Percentiles rank a stretch among this genome's conserved stretches.
Conservation (phyloP, 2,888 invertebrate species). For the Ophion slaviceki region DNA sequence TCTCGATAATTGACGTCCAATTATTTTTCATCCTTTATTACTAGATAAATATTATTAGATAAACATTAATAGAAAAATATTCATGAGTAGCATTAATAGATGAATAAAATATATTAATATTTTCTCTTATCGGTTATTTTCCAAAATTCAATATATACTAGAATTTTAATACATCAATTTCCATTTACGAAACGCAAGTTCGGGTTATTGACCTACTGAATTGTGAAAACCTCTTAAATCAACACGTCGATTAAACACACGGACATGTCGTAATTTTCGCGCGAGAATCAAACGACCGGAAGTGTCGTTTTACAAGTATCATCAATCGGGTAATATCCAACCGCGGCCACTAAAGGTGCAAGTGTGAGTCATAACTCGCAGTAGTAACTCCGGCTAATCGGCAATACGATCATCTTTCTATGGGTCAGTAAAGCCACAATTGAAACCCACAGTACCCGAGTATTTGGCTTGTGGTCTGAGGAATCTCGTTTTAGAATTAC, state of each 20-base stretch:
- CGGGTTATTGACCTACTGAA: background rate
- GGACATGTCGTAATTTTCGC: constrained; percentile 19
- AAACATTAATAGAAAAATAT: background rate
- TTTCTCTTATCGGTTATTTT: too few relatives aligned
- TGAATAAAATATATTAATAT: background rate
- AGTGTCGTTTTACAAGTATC: constrained; percentile 44
- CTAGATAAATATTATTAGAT: background rate
- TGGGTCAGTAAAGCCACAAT: background rate
- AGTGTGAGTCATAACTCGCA: constrained; percentile 50
- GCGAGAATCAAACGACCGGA: constrained; percentile 34
- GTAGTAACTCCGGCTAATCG: constrained; percentile 54
- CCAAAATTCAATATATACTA: too few relatives aligned
- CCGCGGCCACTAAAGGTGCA: constrained; percentile 26
- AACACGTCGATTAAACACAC: background rate
- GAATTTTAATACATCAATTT: too few relatives aligned
- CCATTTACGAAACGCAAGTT: too few relatives aligned
- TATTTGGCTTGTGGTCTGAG: constrained; percentile 31
- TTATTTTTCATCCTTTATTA: background rate
- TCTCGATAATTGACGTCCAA: background rate
- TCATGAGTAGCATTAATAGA: background rate
- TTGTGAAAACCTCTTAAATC: background rate
- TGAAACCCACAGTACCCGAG: constrained; percentile 23
- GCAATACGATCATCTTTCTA: constrained; percentile 43
- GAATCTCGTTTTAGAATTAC: constrained; percentile 36
- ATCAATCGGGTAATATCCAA: constrained; percentile 45